A percentile compares a stretch with the other conserved stretches of the same genome.
These are phyloP conservation scores for Onthophagus taurus DNA, from an alignment of 1,140 invertebrate species.

Conservation along the genomic window DNA sequence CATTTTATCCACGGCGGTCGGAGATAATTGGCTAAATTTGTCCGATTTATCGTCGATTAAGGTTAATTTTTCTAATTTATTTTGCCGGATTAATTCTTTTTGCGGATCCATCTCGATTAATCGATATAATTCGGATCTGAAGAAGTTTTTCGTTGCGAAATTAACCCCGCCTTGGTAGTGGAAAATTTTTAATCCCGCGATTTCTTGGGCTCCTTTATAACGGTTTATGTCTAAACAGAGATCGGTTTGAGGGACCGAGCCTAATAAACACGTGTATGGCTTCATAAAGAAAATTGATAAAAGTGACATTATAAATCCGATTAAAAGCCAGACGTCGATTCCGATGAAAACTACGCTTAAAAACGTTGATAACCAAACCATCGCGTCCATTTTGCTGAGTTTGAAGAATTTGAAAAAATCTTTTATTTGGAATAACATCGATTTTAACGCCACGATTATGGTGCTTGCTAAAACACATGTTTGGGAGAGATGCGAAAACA, in stretches of 20 bases:
- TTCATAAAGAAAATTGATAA: slow-evolving; percentile 49
- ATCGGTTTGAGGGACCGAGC: slow-evolving; percentile 53
- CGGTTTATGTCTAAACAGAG: slow-evolving; percentile 53
- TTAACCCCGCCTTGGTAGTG: slow-evolving; percentile 55
- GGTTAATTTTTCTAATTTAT: slow-evolving; percentile 25
- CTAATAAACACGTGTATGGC: slow-evolving; percentile 46
- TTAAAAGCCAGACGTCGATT: slow-evolving; percentile 64
- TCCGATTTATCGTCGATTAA: slow-evolving; percentile 21
- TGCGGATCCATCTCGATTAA: slow-evolving; percentile 39
- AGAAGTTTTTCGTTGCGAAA: slow-evolving; percentile 49
- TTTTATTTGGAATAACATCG: slow-evolving; percentile 59
- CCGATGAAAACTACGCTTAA: slow-evolving; percentile 56
- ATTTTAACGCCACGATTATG: slow-evolving; percentile 66
- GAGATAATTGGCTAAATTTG: not conserved
- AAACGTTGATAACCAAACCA: slow-evolving; percentile 65
- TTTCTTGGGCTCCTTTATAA: slow-evolving; percentile 45
- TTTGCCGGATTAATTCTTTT: slow-evolving; percentile 26
- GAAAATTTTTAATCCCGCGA: slow-evolving; percentile 51
- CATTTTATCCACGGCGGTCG: slow-evolving; percentile 1
- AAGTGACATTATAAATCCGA: slow-evolving; percentile 57
- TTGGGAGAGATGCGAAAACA: no score
- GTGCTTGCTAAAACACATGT: slow-evolving; percentile 55
- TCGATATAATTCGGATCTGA: slow-evolving; percentile 42
- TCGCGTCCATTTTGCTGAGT: slow-evolving; percentile 56
- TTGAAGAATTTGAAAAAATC: slow-evolving; percentile 55